phyloP scores from a whole-genome alignment of 2,797 vertebrate species.

The Sebastes iracundus region DNA sequence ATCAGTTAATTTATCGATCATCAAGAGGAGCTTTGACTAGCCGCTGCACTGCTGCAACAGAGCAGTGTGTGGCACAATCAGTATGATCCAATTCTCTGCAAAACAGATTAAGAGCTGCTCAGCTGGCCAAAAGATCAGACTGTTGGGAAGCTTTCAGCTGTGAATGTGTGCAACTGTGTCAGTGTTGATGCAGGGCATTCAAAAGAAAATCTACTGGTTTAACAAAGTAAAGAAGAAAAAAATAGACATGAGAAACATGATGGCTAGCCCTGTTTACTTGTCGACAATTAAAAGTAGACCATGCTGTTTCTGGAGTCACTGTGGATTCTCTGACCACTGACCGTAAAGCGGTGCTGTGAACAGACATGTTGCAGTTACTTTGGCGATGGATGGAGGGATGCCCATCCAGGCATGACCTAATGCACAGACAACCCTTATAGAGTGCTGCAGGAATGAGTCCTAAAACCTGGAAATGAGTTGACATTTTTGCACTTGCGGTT shows the following conservation, averaged over 20 bases:
- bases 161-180: slow-evolving; percentile 50
- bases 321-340: neutral
- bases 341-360: neutral
- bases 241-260: neutral
- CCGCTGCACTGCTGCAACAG: slow-evolving; percentile 34
- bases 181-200: slow-evolving; percentile 27
- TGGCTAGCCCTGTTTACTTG: neutral
- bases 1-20: slow-evolving; percentile 42
- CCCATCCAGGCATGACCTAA: neutral
- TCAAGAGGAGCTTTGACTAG: slow-evolving; percentile 36
- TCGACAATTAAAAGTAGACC: slow-evolving; percentile 31
- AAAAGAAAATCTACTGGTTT: neutral
- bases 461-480: no score
- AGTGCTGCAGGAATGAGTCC: no score
- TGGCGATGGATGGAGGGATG: neutral
- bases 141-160: slow-evolving; percentile 58
- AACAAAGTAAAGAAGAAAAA: slow-evolving; percentile 4
- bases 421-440: neutral
- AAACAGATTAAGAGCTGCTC: slow-evolving; percentile 66
- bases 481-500: no score
- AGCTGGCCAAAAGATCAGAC: slow-evolving; percentile 59
- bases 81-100: slow-evolving; percentile 51
- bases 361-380: slow-evolving; percentile 3
- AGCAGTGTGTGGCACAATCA: slow-evolving; percentile 53
- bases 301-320: neutral